A percentile compares a stretch with the other conserved stretches of the same genome.
phyloP scores from a whole-genome alignment of 2,888 invertebrate species.

The Tenthredo livida region DNA sequence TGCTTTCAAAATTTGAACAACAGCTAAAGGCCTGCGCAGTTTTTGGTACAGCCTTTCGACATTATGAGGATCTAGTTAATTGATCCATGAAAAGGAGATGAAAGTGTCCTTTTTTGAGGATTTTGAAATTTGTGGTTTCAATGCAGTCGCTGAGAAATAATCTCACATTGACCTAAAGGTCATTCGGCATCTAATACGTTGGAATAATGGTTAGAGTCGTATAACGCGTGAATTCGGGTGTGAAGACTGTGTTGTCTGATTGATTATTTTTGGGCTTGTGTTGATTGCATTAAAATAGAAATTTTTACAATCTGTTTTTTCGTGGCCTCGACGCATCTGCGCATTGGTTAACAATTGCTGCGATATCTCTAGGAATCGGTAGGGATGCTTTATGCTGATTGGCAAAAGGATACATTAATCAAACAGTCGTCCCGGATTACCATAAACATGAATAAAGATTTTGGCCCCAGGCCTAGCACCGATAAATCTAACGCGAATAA shows the following conservation, averaged over 20 bases:
- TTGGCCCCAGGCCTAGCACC: not conserved
- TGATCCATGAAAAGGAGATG: not conserved
- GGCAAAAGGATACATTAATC: constrained; percentile 13
- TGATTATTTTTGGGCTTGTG: not conserved
- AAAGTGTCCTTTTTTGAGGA: not conserved
- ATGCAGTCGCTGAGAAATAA: not conserved
- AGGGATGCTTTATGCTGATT: not conserved
- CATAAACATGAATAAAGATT: constrained; percentile 8
- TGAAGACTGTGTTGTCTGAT: not conserved
- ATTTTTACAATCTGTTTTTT: not conserved
- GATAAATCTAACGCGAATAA: not conserved
- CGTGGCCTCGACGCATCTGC: constrained; percentile 5
- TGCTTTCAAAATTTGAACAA: not conserved
- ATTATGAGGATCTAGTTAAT: not conserved
- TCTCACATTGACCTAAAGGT: not conserved
- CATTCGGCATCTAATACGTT: not conserved
- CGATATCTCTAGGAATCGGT: not conserved
- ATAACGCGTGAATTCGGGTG: not conserved
- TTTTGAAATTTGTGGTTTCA: not conserved
- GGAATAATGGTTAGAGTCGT: not conserved
- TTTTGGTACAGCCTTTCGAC: not conserved
- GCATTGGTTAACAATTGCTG: not conserved
- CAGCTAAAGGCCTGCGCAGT: not conserved
- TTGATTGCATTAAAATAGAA: constrained; percentile 7
- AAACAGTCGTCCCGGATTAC: not conserved